A percentile compares a stretch with the other conserved stretches of the same genome.
Conservation (phyloP, 2,888 invertebrate species). For the Spodoptera picta region DNA sequence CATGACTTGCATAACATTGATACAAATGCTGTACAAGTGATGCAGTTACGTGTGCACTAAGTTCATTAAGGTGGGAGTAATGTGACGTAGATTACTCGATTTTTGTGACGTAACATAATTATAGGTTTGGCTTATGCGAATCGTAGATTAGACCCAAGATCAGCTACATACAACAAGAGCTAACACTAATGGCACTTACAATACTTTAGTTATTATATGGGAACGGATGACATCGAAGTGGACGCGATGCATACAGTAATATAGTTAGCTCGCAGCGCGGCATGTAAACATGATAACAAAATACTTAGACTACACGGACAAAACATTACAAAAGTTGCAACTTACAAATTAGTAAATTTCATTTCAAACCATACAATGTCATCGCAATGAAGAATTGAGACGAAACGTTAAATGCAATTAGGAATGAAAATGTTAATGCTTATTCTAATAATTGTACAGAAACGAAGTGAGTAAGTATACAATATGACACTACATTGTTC, state of each 20-base stretch:
- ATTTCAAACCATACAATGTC: conserved; percentile 40
- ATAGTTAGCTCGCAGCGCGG: conserved; percentile 39
- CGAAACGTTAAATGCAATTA: conserved; percentile 70
- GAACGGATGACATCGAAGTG: conserved; percentile 44
- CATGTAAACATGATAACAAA: conserved; percentile 32
- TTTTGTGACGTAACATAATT: conserved; percentile 35
- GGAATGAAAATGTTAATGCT: conserved; percentile 70
- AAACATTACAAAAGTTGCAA: conserved; percentile 39
- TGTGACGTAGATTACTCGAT: conserved; percentile 18
- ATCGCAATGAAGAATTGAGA: conserved; percentile 43
- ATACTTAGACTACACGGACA: conserved; percentile 45
- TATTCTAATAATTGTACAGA: conserved; percentile 51
- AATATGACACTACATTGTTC: conserved; percentile 48
- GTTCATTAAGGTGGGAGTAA: conserved; percentile 34
- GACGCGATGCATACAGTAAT: conserved; percentile 38
- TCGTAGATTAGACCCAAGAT: conserved; percentile 56
- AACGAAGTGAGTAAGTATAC: conserved; percentile 38
- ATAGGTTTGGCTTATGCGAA: conserved; percentile 18
- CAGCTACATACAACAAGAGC: conserved; percentile 55
- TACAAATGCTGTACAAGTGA: conserved; percentile 17
- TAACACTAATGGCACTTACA: conserved; percentile 77
- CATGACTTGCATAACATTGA: conserved; percentile 17
- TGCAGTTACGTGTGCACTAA: conserved; percentile 12
- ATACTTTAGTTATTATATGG: conserved; percentile 49
- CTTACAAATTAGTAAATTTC: conserved; percentile 41